phyloP scores from a whole-genome alignment of 2,113 vertebrate genomes.

The Prionailurus viverrinus region DNA sequence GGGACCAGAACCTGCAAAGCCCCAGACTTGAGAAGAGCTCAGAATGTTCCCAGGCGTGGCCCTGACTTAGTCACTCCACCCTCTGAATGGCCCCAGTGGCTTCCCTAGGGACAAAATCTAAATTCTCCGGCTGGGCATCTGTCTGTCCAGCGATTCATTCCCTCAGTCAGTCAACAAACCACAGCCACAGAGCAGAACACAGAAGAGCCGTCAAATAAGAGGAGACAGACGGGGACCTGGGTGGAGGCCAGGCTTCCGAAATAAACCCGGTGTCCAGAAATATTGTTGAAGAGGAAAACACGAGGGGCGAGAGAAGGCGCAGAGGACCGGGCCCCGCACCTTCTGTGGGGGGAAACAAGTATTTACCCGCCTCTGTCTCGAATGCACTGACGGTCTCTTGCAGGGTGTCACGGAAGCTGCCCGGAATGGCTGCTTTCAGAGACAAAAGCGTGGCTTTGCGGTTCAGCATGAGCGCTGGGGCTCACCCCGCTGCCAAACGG shows the following conservation, averaged over 20 bases:
- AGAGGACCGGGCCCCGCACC: neutral
- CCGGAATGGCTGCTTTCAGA: neutral
- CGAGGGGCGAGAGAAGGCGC: no score
- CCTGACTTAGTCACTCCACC: neutral
- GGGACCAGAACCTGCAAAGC: neutral
- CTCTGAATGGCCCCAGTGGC: neutral
- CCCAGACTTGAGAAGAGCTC: neutral
- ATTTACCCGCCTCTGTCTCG: neutral
- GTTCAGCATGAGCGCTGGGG: fast-evolving
- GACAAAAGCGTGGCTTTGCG: neutral
- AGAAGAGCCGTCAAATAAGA: neutral
- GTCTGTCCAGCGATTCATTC: neutral
- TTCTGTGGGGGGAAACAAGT: neutral
- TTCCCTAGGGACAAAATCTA: neutral
- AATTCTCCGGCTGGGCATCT: neutral
- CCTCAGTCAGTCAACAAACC: conserved; percentile 5
- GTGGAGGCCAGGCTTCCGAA: neutral
- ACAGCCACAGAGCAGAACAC: neutral
- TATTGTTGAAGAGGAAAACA: neutral
- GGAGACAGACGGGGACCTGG: neutral
- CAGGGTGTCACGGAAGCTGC: neutral
- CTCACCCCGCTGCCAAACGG: neutral
- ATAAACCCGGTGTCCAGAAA: neutral
- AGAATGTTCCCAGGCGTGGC: neutral
- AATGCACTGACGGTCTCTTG: neutral